phyloP scores from a whole-genome alignment of 2,113 vertebrate genomes.

The Phycodurus eques region DNA sequence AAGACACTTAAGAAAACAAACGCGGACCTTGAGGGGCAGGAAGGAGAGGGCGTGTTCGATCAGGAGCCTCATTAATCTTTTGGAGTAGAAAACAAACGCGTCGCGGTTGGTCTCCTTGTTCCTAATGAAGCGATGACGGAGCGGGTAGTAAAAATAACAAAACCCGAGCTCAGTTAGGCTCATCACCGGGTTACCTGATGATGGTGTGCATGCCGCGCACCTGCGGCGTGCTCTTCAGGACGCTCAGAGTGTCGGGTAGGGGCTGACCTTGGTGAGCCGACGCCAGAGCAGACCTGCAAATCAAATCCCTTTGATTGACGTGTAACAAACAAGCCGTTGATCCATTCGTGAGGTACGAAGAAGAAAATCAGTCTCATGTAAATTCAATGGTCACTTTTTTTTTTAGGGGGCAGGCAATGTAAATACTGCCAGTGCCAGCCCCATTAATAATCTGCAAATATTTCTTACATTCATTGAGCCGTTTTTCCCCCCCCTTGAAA shows the following conservation, averaged over 20 bases:
- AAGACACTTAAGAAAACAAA: neutral
- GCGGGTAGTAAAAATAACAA: neutral
- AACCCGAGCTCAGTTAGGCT: neutral
- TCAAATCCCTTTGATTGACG: neutral
- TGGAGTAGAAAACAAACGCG: conserved; percentile 92
- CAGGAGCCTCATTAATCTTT: conserved; percentile 88
- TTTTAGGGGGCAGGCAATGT: too few relatives aligned
- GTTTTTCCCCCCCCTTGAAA: too few relatives aligned
- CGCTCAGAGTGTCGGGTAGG: conserved; percentile 80
- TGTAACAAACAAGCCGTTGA: neutral
- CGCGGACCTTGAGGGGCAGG: conserved; percentile 81
- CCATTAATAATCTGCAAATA: too few relatives aligned
- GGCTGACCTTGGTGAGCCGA: conserved; percentile 88
- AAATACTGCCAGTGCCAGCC: too few relatives aligned
- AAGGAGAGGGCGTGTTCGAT: conserved; percentile 90
- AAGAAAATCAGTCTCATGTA: too few relatives aligned
- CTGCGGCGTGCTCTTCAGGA: conserved; percentile 84
- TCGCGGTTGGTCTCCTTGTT: conserved; percentile 89
- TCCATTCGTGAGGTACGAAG: too few relatives aligned
- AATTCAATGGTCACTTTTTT: too few relatives aligned
- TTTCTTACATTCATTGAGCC: too few relatives aligned
- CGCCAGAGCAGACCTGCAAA: conserved; percentile 82
- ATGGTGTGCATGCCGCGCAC: conserved; percentile 92
- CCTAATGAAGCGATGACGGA: conserved; percentile 53
- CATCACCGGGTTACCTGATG: conserved; percentile 76